Base-by-base conservation (phyloP, 1,140 invertebrate genomes). In the Drosophila jambulina region DNA sequence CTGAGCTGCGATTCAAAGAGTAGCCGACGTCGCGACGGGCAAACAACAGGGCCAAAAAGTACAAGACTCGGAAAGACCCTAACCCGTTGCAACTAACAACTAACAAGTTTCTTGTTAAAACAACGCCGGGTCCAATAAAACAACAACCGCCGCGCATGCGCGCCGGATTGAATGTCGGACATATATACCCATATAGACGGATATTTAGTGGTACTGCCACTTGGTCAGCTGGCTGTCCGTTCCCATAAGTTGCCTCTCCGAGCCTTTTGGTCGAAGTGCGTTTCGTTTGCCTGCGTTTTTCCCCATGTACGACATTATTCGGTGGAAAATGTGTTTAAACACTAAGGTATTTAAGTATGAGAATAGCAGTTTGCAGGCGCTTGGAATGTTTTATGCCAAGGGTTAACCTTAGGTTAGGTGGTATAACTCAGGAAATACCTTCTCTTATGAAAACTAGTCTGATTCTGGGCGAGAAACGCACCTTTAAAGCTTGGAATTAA, bases 31-130 rank as follows among this genome's bases (percentile, higher is more conserved):
- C 86, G 85, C 86, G 82, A 74, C 78, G 53, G 23, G 61, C 67
- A 88, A 90, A 88, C 70, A 81, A 59, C 63, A 45, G 51, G 38
- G 62, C 54, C 54, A 56, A 56, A 56, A 51, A 75, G 13, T 60
- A 78, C 75, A 78, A 58, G 54, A 38, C 64, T 61, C 54, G 70
- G 34, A 17, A 36, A 72, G 64, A 60, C 57, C 57, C 75, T 75
- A 90, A 80, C 85, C 85, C 85, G 85, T 74, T 90, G 85, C 85
- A 90, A 90, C 85, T 90, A 90, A 90, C 85, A 90, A 90, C 85
- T 90, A 90, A 90, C 85, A 90, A 90, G 85, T 90, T 90, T 90
- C 85, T 90, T 72, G 78, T 90, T 90, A 90, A 90, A 79, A 85
- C 85, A 90, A 90, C 82, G 78, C 40, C 51, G 78, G 70, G 72